Evolutionary conservation across 2,888 invertebrate species (phyloP).

Genomic region (Drosophila peninsularis): DNA sequence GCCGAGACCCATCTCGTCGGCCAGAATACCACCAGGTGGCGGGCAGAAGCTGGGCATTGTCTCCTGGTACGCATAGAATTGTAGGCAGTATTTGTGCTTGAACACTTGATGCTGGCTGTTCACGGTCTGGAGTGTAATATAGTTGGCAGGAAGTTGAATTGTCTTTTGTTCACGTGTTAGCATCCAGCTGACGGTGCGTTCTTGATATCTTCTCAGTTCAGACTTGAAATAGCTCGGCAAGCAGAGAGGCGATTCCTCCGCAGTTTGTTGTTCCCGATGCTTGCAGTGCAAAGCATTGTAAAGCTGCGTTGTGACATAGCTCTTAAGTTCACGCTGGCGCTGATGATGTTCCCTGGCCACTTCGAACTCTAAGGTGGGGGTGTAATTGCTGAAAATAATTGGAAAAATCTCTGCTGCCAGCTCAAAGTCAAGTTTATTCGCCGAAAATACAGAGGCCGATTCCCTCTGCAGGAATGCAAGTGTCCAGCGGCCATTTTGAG

Average conservation of each 20-base stretch:
- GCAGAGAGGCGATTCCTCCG: neutral
- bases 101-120: slow-evolving; percentile 57
- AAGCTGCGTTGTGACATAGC: slow-evolving; percentile 77
- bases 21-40: slow-evolving; percentile 89
- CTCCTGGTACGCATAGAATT: slow-evolving; percentile 47
- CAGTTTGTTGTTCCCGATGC: slow-evolving; percentile 33
- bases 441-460: neutral
- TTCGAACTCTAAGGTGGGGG: slow-evolving; percentile 49
- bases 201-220: slow-evolving; percentile 88
- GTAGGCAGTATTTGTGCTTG: slow-evolving; percentile 77
- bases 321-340: slow-evolving; percentile 62
- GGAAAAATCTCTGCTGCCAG: slow-evolving; percentile 49
- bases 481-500: slow-evolving; percentile 1
- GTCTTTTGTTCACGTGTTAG: slow-evolving; percentile 86
- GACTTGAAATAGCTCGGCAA: slow-evolving; percentile 85
- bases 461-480: slow-evolving; percentile 25
- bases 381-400: slow-evolving; percentile 58
- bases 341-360: slow-evolving; percentile 41
- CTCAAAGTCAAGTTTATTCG: slow-evolving; percentile 37
- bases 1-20: slow-evolving; percentile 93
- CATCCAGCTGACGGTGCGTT: slow-evolving; percentile 89
- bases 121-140: slow-evolving; percentile 51
- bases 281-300: slow-evolving; percentile 72
- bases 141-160: slow-evolving; percentile 51
- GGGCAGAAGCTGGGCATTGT: slow-evolving; percentile 46